Evolutionary conservation across 2,888 invertebrate species (phyloP).

Genomic region (Asteroscopus sphinx): DNA sequence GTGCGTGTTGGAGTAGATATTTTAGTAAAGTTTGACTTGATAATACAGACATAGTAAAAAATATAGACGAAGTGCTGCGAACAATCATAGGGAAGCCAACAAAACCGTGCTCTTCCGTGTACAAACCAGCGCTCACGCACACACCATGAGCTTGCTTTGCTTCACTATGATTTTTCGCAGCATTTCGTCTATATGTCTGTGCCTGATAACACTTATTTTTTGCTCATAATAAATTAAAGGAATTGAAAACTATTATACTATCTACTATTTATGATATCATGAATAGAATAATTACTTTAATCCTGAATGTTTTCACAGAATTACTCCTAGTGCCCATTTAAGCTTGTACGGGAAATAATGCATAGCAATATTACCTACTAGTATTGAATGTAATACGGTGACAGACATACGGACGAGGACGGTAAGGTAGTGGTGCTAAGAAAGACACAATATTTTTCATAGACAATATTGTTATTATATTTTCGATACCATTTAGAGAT

Average conservation of each 20-base stretch:
- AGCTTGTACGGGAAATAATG: slow-evolving; percentile 32
- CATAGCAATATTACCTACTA: slow-evolving; percentile 47
- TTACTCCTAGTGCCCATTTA: slow-evolving; percentile 39
- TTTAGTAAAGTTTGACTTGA: slow-evolving; percentile 32
- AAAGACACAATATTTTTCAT: slow-evolving; percentile 84
- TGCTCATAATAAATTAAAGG: slow-evolving; percentile 59
- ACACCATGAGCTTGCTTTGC: too few species aligned
- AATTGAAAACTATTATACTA: slow-evolving; percentile 52
- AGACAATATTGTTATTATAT: slow-evolving; percentile 80
- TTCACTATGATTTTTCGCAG: too few species aligned
- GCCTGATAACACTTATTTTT: slow-evolving; percentile 33
- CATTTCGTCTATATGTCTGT: too few species aligned
- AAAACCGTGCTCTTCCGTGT: too few species aligned
- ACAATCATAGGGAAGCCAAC: too few species aligned
- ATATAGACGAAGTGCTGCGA: too few species aligned
- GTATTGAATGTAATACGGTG: slow-evolving; percentile 47
- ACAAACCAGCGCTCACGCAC: too few species aligned
- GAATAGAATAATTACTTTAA: slow-evolving; percentile 26
- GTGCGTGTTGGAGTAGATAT: slow-evolving; percentile 44
- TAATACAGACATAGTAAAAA: too few species aligned
- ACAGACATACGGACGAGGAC: slow-evolving; percentile 44
- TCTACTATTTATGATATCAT: slow-evolving; percentile 24
- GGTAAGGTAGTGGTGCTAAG: slow-evolving; percentile 85
- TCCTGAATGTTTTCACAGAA: slow-evolving; percentile 27
- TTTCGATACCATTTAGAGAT: slow-evolving; percentile 83